Percentiles rank a stretch among this genome's conserved stretches.
phyloP scores from a whole-genome alignment of 2,113 vertebrate genomes.

The Antennarius striatus region DNA sequence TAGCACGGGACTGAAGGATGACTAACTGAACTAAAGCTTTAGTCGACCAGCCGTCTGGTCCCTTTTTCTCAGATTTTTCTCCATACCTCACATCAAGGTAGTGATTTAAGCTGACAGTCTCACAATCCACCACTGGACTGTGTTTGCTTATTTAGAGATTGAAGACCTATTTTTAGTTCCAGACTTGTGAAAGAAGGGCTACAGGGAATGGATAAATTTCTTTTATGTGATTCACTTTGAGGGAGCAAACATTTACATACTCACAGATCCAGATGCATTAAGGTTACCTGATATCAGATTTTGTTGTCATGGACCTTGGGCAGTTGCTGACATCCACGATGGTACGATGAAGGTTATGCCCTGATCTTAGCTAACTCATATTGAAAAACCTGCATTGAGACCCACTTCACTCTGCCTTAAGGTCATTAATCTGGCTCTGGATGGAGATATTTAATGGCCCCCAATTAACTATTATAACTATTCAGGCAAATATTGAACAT shows the following conservation, averaged over 20 bases:
- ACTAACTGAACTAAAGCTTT: constrained; percentile 28
- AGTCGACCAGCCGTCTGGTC: constrained; percentile 5
- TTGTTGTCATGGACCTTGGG: constrained; percentile 6
- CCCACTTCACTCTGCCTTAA: constrained; percentile 53
- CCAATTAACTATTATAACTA: too few species aligned
- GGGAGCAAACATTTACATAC: constrained; percentile 17
- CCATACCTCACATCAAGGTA: constrained; percentile 33
- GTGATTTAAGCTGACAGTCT: constrained; percentile 28
- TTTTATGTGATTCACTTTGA: constrained; percentile 42
- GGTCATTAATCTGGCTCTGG: constrained; percentile 22
- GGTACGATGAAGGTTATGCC: constrained; percentile 2
- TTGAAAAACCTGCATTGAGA: background rate
- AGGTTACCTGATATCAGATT: constrained; percentile 11
- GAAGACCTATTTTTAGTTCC: constrained; percentile 23
- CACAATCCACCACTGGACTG: constrained; percentile 40
- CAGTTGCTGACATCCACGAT: constrained; percentile 11
- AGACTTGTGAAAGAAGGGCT: constrained; percentile 60
- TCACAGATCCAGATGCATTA: constrained; percentile 10
- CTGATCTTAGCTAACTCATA: background rate
- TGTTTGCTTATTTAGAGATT: constrained; percentile 38
- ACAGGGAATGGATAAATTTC: constrained; percentile 32
- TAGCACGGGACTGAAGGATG: constrained; percentile 35
- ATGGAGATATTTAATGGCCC: background rate
- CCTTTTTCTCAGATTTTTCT: constrained; percentile 10
- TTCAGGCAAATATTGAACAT: background rate